Evolutionary conservation across 1,140 invertebrate species (phyloP), one percentile per base, ranked within the genome.

Genomic region (Ips nitidus): DNA sequence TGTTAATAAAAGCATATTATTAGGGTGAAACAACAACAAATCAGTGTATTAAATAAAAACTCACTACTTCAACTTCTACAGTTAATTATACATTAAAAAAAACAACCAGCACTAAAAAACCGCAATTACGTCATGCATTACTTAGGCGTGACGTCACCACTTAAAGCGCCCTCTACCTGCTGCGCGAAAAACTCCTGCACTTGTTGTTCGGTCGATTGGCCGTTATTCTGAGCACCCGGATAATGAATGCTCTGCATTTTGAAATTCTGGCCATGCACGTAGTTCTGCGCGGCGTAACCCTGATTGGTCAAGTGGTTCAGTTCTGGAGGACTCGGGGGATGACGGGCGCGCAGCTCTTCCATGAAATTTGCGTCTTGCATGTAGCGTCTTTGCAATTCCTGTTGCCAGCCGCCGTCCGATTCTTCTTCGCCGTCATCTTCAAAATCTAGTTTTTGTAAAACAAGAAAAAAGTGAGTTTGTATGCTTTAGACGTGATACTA

Each of bases 291-390:
- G 57, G 5, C 58, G 61, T 40, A 64, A 61, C 56, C 59, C 70
- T 66, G 67, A 22, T 22, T 22, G 22, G 22, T 22, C 22, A 22
- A 22, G 68, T 72, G 67, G 61, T 71, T 74, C 36, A 59, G 61
- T 72, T 79, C 79, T 7, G 76, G 74, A 7, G 79, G 77, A 71
- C 75, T 77, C 1, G 76, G 71, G 1, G 75, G 75, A 73, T 87
- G 85, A 2, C 87, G 79, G 3, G 87, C 84, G 47, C 86, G 80
- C 8, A 89, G 76, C 75, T 89, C 87, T 2, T 85, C 84, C 70
- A 89, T 78, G 71, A 88, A 89, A 67, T 87, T 86, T 42, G 85
- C 85, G 73, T 89, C 88, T 74, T 89, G 87, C 56, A 86, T 85
- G 72, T 86, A 86, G 4, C 85, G 81, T 70, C 86, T 84, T 67